Evolutionary conservation across 2,113 vertebrate species (phyloP).

Genomic region (Cranoglanis bouderius): DNA sequence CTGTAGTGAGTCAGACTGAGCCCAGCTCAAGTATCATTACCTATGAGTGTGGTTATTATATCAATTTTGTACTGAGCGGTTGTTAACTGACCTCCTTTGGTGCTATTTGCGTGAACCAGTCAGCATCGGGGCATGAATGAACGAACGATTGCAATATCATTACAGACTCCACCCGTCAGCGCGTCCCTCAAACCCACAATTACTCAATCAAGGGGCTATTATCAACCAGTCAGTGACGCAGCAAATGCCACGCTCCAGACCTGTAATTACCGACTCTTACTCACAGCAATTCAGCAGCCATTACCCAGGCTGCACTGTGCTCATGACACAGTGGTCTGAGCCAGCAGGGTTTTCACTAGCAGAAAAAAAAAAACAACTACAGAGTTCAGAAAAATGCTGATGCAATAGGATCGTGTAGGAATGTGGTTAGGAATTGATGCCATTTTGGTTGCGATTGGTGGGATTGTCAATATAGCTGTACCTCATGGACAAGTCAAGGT

Average conservation of each 20-base stretch:
- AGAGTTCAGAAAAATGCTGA: background rate
- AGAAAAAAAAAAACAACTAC: background rate
- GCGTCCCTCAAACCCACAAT: constrained; percentile 77
- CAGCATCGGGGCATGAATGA: constrained; percentile 66
- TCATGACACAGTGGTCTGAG: constrained; percentile 16
- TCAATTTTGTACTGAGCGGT: constrained; percentile 72
- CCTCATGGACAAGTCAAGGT: background rate
- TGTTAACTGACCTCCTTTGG: constrained; percentile 74
- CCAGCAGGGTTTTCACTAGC: constrained; percentile 27
- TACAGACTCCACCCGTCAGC: constrained; percentile 73
- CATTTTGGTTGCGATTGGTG: background rate
- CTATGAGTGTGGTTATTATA: constrained; percentile 80
- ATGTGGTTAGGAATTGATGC: background rate
- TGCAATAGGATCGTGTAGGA: background rate
- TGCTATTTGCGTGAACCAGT: constrained; percentile 56
- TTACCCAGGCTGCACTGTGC: constrained; percentile 40
- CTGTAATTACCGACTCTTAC: constrained; percentile 54
- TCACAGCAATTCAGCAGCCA: constrained; percentile 38
- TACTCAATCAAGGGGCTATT: constrained; percentile 77
- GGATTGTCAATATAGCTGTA: background rate
- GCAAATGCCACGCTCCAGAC: constrained; percentile 42
- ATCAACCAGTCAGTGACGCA: constrained; percentile 62
- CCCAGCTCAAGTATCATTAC: constrained; percentile 75
- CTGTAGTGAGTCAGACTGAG: constrained; percentile 61
- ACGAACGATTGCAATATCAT: constrained; percentile 68